Conservation (phyloP, 2,113 vertebrate species). For the Rhea pennata region DNA sequence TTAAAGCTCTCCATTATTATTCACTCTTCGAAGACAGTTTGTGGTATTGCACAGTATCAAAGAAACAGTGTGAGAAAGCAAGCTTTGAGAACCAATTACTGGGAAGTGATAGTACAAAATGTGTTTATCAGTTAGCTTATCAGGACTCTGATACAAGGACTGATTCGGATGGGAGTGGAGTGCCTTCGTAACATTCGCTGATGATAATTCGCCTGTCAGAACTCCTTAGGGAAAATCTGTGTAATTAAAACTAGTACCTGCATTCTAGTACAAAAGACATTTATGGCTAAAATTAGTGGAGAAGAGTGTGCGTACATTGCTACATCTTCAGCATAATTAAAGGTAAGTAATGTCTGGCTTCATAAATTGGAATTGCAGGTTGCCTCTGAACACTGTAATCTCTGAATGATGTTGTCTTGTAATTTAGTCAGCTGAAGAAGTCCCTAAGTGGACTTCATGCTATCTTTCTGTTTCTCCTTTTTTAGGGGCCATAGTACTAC, state of each 20-base stretch:
- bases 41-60: conserved; percentile 40
- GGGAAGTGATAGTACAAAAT: background rate
- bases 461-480: background rate
- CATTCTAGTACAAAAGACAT: fast-evolving
- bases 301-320: background rate
- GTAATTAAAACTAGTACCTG: background rate
- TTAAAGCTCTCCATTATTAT: conserved; percentile 50
- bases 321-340: background rate
- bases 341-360: background rate
- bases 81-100: conserved; percentile 10
- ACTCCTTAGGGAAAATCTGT: background rate
- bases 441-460: background rate
- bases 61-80: conserved; percentile 9
- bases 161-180: background rate
- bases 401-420: background rate
- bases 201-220: background rate
- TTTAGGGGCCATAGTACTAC: background rate
- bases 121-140: background rate
- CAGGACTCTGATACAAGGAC: background rate
- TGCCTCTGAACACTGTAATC: background rate
- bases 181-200: background rate
- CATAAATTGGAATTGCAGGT: background rate
- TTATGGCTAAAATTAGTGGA: background rate
- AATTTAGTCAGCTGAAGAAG: background rate
- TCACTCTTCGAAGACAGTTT: conserved; percentile 31